Percentiles rank a stretch among this genome's conserved stretches.
These are phyloP conservation scores for Scaeva pyrastri DNA, from an alignment of 2,888 invertebrate species.

Conservation along the genomic window DNA sequence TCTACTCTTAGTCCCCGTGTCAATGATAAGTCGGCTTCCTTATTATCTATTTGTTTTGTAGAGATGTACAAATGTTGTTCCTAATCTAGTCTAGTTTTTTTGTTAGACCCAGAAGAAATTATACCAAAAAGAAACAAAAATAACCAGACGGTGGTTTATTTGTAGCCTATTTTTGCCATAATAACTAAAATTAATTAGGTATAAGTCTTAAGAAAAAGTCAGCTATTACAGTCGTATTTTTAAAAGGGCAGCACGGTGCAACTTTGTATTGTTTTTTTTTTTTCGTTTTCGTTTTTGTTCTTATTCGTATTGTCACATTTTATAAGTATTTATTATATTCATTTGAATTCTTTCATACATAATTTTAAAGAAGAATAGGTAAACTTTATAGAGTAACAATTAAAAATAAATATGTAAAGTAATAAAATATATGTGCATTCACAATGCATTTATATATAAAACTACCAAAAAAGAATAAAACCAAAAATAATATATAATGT, in stretches of 20 bases:
- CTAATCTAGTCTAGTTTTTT: constrained; percentile 82
- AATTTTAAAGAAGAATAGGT: not conserved
- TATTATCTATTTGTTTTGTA: constrained; percentile 67
- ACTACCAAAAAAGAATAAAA: constrained; percentile 26
- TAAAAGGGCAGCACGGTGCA: constrained; percentile 40
- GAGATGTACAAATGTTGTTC: constrained; percentile 83
- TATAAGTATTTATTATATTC: constrained; percentile 28
- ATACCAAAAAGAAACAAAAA: constrained; percentile 39
- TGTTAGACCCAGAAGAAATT: constrained; percentile 33
- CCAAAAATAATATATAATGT: constrained; percentile 48
- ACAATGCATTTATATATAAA: constrained; percentile 41
- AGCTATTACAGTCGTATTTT: constrained; percentile 22
- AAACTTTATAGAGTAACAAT: constrained; percentile 20
- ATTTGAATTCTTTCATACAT: constrained; percentile 10
- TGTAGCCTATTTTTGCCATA: constrained; percentile 58
- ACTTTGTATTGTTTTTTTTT: constrained; percentile 30
- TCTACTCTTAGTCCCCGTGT: constrained; percentile 37
- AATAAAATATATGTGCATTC: constrained; percentile 16
- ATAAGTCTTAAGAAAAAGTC: constrained; percentile 33
- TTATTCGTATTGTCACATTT: constrained; percentile 27
- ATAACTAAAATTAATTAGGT: constrained; percentile 22
- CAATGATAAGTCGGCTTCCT: constrained; percentile 43
- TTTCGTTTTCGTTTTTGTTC: not conserved
- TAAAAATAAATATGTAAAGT: constrained; percentile 26
- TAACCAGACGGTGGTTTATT: constrained; percentile 36